Evolutionary conservation across 2,113 vertebrate genomes (phyloP).

Genomic region (Burhinus bistriatus): DNA sequence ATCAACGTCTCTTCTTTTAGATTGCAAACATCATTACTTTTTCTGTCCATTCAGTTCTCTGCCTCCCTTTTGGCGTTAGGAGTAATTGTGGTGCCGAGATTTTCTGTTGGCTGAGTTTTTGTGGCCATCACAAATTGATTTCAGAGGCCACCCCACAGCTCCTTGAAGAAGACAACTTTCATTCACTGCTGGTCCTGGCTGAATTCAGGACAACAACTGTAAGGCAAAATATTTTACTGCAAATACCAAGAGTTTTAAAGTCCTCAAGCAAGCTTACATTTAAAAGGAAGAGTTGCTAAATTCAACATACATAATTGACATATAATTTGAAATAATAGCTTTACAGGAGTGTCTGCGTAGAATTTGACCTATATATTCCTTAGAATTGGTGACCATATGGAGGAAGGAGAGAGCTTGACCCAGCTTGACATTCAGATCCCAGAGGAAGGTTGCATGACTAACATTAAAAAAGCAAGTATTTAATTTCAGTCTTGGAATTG

Average conservation of each 20-base stretch:
- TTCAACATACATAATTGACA: not conserved
- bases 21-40: not conserved
- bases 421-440: constrained; percentile 32
- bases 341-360: constrained; percentile 24
- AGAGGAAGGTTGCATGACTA: constrained; percentile 37
- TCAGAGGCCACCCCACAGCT: not conserved
- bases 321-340: constrained; percentile 58
- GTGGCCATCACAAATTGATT: not conserved
- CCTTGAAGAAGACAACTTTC: not conserved
- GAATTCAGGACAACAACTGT: not conserved
- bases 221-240: not conserved
- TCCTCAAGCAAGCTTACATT: constrained; percentile 18
- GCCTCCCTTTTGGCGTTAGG: not conserved
- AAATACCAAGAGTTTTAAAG: not conserved
- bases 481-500: constrained; percentile 24
- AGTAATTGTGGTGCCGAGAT: not conserved
- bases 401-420: constrained; percentile 45
- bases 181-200: not conserved
- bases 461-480: not conserved
- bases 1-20: not conserved
- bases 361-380: constrained; percentile 54
- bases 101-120: not conserved
- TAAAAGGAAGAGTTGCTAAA: constrained; percentile 62
- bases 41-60: not conserved
- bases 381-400: not conserved